Evolutionary conservation across 2,888 invertebrate genomes (phyloP).

Genomic region (Margaritifera margaritifera): DNA sequence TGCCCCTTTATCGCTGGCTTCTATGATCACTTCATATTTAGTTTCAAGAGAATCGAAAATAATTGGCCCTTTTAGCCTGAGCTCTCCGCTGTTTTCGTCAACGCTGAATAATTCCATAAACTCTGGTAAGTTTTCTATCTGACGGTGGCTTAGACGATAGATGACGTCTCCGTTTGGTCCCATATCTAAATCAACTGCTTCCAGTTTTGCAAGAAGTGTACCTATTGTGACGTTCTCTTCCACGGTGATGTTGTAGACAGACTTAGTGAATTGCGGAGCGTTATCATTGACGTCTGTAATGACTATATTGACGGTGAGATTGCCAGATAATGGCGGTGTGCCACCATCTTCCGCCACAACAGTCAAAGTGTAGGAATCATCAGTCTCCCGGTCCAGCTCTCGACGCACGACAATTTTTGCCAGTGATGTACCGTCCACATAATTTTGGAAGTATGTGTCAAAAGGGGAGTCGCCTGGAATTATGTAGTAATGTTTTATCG

Average conservation of each 20-base stretch:
- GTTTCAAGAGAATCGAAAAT: constrained; percentile 42
- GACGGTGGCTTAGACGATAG: constrained; percentile 70
- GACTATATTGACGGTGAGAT: constrained; percentile 36
- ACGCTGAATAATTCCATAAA: constrained; percentile 45
- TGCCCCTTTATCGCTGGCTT: constrained; percentile 56
- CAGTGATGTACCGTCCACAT: constrained; percentile 49
- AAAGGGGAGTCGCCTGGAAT: constrained; percentile 39
- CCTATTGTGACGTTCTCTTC: constrained; percentile 41
- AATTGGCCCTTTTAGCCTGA: constrained; percentile 48
- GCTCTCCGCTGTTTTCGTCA: constrained; percentile 50
- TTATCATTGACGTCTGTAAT: constrained; percentile 56
- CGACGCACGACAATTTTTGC: constrained; percentile 45
- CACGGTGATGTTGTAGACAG: constrained; percentile 40
- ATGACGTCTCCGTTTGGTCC: constrained; percentile 81
- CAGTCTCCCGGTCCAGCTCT: constrained; percentile 49
- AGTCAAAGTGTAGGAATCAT: constrained; percentile 41
- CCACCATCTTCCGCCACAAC: constrained; percentile 56
- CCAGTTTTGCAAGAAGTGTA: constrained; percentile 74
- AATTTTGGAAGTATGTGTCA: constrained; percentile 33
- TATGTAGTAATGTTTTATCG: constrained; percentile 46
- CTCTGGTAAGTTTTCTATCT: constrained; percentile 45
- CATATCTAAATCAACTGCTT: constrained; percentile 89
- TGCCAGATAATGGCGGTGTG: constrained; percentile 38
- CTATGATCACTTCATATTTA: constrained; percentile 52
- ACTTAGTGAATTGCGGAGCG: constrained; percentile 41